Conservation (phyloP, 2,888 invertebrate genomes). For the Lithosia quadra region DNA sequence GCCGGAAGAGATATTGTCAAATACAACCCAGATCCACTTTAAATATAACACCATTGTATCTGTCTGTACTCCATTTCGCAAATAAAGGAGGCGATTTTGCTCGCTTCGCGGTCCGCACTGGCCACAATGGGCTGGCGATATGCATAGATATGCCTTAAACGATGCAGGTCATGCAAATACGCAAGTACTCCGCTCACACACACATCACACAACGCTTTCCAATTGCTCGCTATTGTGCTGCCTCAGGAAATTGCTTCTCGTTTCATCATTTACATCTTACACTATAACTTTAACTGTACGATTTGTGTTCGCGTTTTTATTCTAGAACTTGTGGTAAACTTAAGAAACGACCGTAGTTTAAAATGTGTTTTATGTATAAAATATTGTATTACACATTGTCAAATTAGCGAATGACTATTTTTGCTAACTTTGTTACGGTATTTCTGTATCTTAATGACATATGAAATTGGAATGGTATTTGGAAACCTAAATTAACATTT, state of each 20-base stretch:
- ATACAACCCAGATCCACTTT: constrained; percentile 44
- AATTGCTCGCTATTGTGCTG: constrained; percentile 60
- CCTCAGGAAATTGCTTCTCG: constrained; percentile 51
- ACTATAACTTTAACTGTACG: constrained; percentile 24
- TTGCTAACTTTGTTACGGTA: neutral
- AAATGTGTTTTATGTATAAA: no score
- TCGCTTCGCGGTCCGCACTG: constrained; percentile 79
- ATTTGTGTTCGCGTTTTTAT: constrained; percentile 38
- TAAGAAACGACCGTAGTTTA: constrained; percentile 15
- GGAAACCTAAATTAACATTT: neutral
- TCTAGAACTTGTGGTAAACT: neutral
- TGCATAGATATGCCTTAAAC: constrained; percentile 80
- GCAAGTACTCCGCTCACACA: constrained; percentile 62
- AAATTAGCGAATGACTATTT: no score
- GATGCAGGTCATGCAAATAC: constrained; percentile 75
- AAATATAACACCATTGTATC: constrained; percentile 52
- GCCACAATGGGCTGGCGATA: constrained; percentile 81
- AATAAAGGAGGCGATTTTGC: constrained; percentile 80
- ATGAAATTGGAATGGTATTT: neutral
- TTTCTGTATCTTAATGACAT: neutral
- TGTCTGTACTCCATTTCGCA: constrained; percentile 71
- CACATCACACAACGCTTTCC: constrained; percentile 70
- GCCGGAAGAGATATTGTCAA: constrained; percentile 39
- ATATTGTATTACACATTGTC: no score
- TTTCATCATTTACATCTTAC: constrained; percentile 49